Percentiles rank a stretch among this genome's conserved stretches.
Conservation (phyloP, 2,888 invertebrate species). For the Parnassius orleans region DNA sequence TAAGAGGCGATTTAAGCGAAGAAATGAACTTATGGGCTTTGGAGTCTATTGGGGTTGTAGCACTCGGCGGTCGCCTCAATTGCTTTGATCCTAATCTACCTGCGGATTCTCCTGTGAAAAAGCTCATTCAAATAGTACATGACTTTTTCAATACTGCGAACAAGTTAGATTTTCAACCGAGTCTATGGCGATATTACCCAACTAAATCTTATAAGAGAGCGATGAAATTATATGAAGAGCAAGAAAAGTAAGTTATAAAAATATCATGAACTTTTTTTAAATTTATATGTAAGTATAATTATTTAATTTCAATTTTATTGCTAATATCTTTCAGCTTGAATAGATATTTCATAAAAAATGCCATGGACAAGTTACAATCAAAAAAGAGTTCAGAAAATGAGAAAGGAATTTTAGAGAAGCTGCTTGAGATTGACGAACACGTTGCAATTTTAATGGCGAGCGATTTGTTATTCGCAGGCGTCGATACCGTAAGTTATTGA, state of each 20-base stretch:
- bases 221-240: constrained; percentile 53
- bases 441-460: constrained; percentile 82
- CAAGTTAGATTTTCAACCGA: constrained; percentile 53
- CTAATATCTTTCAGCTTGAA: constrained; percentile 13
- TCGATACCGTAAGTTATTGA: constrained; percentile 80
- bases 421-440: constrained; percentile 78
- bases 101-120: constrained; percentile 53
- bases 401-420: constrained; percentile 81
- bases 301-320: no score
- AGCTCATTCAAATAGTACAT: constrained; percentile 56
- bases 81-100: constrained; percentile 55
- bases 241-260: constrained; percentile 46
- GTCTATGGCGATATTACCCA: constrained; percentile 47
- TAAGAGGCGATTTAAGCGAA: constrained; percentile 76
- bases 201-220: constrained; percentile 50
- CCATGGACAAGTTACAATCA: constrained; percentile 40
- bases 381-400: constrained; percentile 44
- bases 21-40: constrained; percentile 84
- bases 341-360: constrained; percentile 44
- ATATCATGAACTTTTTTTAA: background rate
- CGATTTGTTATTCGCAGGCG: constrained; percentile 84
- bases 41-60: constrained; percentile 75
- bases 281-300: no score
- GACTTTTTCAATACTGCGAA: constrained; percentile 45
- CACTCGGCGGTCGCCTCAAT: constrained; percentile 60